Evolutionary conservation across 2,113 vertebrate genomes (phyloP).

Genomic region (Phalacrocorax aristotelis): DNA sequence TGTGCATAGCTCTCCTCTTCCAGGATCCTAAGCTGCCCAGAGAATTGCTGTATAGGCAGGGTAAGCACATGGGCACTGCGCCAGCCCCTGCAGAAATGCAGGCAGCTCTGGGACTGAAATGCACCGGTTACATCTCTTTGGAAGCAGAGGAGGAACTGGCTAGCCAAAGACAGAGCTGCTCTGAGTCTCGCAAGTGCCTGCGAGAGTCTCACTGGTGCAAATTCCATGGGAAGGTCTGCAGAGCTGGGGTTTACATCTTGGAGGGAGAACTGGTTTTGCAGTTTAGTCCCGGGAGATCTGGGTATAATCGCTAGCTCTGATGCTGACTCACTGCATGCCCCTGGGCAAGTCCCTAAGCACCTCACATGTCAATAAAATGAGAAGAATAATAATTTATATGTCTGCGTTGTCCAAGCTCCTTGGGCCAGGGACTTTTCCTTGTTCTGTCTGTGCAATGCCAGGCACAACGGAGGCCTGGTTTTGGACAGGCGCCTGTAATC

Average conservation of each 20-base stretch:
- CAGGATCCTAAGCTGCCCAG: neutral
- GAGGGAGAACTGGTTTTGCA: neutral
- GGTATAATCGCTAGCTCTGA: neutral
- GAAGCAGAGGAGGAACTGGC: neutral
- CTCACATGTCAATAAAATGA: neutral
- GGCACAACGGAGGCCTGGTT: neutral
- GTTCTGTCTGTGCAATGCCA: neutral
- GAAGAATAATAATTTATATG: neutral
- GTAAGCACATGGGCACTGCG: rapidly evolving
- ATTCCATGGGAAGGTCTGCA: neutral
- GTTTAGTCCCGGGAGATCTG: neutral
- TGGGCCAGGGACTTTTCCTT: neutral
- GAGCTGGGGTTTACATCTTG: neutral
- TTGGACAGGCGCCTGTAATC: neutral
- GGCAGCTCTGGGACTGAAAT: neutral
- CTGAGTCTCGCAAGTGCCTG: neutral
- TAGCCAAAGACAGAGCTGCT: neutral
- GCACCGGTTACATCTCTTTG: neutral
- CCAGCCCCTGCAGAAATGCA: neutral
- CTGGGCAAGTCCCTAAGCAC: neutral
- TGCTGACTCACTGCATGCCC: neutral
- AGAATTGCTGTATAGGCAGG: neutral
- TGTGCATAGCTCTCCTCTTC: neutral
- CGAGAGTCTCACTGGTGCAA: neutral
- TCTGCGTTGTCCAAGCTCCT: neutral